Percentiles rank a stretch among this genome's conserved stretches.
These are phyloP conservation scores for Sinelater perroti DNA, from an alignment of 2,888 invertebrate genomes.

Conservation along the genomic window DNA sequence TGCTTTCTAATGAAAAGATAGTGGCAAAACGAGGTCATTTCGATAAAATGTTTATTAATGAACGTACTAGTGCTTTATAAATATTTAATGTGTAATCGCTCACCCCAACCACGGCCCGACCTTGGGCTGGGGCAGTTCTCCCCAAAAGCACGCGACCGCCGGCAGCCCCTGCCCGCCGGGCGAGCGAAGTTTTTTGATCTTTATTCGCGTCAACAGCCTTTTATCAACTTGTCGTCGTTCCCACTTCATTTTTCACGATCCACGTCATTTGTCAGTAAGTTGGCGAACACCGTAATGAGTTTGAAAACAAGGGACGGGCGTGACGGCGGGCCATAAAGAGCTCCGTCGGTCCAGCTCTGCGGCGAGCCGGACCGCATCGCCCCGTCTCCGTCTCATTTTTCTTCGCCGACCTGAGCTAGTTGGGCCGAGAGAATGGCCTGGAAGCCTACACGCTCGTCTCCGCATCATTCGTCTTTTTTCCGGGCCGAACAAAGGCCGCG, in stretches of 20 bases:
- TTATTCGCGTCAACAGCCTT: constrained; percentile 58
- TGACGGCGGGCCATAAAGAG: constrained; percentile 48
- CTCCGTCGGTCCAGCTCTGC: constrained; percentile 33
- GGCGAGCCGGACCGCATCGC: constrained; percentile 29
- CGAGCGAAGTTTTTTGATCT: constrained; percentile 51
- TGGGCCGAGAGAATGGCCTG: constrained; percentile 44
- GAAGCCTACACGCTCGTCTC: constrained; percentile 42
- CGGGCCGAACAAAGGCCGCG: constrained; percentile 41
- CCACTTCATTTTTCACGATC: constrained; percentile 62
- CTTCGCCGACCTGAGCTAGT: constrained; percentile 42
- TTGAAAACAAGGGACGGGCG: constrained; percentile 61
- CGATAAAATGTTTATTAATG: no score
- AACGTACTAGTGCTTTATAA: neutral
- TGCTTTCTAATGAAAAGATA: no score
- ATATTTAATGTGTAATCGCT: constrained; percentile 1
- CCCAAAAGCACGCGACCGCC: constrained; percentile 35
- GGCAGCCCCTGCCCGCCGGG: constrained; percentile 41
- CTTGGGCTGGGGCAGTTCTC: constrained; percentile 15
- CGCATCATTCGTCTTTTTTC: constrained; percentile 41
- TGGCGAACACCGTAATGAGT: constrained; percentile 61
- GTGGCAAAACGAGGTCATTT: neutral
- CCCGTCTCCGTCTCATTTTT: constrained; percentile 44
- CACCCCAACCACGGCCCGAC: no score
- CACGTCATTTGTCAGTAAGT: constrained; percentile 61
- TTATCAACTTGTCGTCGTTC: constrained; percentile 61